These are phyloP conservation scores for Oryzaephilus surinamensis DNA, from an alignment of 1,140 invertebrate genomes.

Conservation along the genomic window DNA sequence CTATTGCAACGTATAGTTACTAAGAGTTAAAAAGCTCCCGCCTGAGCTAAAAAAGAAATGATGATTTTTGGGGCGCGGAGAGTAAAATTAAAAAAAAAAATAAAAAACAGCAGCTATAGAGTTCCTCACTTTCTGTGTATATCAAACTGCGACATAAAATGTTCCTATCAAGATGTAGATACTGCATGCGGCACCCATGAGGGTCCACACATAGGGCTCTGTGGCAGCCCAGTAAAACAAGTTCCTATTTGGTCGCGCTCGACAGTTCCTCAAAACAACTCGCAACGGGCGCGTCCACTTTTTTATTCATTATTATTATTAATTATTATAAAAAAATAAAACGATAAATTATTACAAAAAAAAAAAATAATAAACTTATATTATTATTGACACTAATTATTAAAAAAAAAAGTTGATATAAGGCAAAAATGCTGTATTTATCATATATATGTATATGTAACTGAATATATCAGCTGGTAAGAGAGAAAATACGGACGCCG, in stretches of 20 bases:
- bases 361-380: slow-evolving; percentile 32
- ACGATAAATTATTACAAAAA: slow-evolving; percentile 34
- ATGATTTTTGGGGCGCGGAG: no score
- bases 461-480: slow-evolving; percentile 36
- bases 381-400: slow-evolving; percentile 35
- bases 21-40: no score
- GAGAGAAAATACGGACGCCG: slow-evolving; percentile 19
- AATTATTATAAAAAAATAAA: slow-evolving; percentile 4
- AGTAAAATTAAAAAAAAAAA: slow-evolving; percentile 5
- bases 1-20: slow-evolving; percentile 40
- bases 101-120: slow-evolving; percentile 19
- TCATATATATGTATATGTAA: slow-evolving; percentile 37
- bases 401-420: slow-evolving; percentile 30
- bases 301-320: slow-evolving; percentile 37
- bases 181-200: slow-evolving; percentile 29
- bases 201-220: slow-evolving; percentile 22
- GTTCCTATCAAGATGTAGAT: slow-evolving; percentile 35
- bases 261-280: slow-evolving; percentile 32
- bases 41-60: no score
- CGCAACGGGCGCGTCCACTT: slow-evolving; percentile 30
- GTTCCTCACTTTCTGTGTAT: slow-evolving; percentile 33
- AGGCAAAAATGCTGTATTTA: slow-evolving; percentile 36
- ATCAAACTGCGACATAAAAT: slow-evolving; percentile 31
- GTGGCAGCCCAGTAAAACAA: slow-evolving; percentile 50
- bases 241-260: slow-evolving; percentile 44